A percentile compares a stretch with the other conserved stretches of the same genome.
These are phyloP conservation scores for Bombus impatiens DNA, from an alignment of 1,140 invertebrate genomes.

Conservation along the genomic window DNA sequence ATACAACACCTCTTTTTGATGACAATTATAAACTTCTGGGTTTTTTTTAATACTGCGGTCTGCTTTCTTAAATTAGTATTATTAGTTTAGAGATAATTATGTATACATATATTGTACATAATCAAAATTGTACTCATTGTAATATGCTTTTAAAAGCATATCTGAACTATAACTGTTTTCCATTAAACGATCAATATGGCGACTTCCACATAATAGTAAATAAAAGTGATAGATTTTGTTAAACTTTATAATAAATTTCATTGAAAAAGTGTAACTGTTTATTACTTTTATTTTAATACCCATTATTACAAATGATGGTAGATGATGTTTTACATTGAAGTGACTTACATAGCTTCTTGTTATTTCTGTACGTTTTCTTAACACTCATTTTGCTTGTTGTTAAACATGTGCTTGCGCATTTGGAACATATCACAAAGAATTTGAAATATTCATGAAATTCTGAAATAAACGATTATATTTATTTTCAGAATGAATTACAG, in stretches of 20 bases:
- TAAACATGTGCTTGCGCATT: background rate
- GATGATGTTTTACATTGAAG: background rate
- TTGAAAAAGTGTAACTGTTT: background rate
- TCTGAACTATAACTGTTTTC: too few relatives aligned
- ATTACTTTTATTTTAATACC: background rate
- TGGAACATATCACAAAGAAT: background rate
- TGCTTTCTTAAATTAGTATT: too few relatives aligned
- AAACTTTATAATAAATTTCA: background rate
- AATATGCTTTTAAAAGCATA: background rate
- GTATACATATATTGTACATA: background rate
- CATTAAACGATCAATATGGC: constrained; percentile 14
- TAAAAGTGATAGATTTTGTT: constrained; percentile 16
- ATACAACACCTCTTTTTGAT: too few relatives aligned
- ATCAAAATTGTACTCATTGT: background rate
- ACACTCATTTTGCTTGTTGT: background rate
- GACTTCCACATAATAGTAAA: constrained; percentile 16
- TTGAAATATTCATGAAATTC: background rate
- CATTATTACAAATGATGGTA: background rate
- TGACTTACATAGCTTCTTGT: background rate
- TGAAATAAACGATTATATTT: background rate
- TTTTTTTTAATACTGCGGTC: too few relatives aligned
- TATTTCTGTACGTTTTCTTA: background rate
- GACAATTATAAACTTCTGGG: too few relatives aligned
- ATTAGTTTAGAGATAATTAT: too few relatives aligned
- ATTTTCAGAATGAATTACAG: background rate